These are phyloP conservation scores for Trypoxylon attenuatum DNA, from an alignment of 2,888 invertebrate genomes.

Conservation along the genomic window DNA sequence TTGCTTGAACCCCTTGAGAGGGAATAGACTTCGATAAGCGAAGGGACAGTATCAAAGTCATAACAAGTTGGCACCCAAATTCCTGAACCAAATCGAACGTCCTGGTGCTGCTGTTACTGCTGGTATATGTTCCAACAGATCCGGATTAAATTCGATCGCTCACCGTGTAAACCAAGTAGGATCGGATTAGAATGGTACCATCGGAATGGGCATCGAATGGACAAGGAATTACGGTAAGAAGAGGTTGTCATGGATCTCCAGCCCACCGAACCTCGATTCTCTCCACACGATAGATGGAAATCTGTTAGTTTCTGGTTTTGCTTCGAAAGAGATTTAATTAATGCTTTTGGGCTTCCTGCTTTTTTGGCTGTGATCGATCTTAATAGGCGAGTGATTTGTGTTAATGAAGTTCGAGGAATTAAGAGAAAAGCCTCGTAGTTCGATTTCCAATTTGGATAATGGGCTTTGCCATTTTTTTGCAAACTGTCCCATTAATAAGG, in stretches of 20 bases:
- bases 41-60: too few species aligned
- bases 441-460: background rate
- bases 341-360: too few species aligned
- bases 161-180: slow-evolving; percentile 51
- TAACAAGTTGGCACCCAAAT: too few species aligned
- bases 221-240: slow-evolving; percentile 30
- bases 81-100: too few species aligned
- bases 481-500: background rate
- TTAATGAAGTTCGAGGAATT: background rate
- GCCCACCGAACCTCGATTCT: slow-evolving; percentile 9
- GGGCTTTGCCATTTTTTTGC: too few species aligned
- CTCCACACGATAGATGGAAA: too few species aligned
- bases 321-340: too few species aligned
- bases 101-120: background rate
- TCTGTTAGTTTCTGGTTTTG: too few species aligned
- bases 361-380: background rate
- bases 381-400: background rate
- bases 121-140: slow-evolving; percentile 26
- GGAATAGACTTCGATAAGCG: too few species aligned
- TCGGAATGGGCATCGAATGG: slow-evolving; percentile 33
- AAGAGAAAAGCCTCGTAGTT: background rate
- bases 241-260: slow-evolving; percentile 35
- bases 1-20: too few species aligned
- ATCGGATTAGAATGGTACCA: slow-evolving; percentile 46
- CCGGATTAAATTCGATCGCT: slow-evolving; percentile 50